Base-by-base conservation (phyloP, 2,797 vertebrate genomes). In the Percopsis omiscomaycus region DNA sequence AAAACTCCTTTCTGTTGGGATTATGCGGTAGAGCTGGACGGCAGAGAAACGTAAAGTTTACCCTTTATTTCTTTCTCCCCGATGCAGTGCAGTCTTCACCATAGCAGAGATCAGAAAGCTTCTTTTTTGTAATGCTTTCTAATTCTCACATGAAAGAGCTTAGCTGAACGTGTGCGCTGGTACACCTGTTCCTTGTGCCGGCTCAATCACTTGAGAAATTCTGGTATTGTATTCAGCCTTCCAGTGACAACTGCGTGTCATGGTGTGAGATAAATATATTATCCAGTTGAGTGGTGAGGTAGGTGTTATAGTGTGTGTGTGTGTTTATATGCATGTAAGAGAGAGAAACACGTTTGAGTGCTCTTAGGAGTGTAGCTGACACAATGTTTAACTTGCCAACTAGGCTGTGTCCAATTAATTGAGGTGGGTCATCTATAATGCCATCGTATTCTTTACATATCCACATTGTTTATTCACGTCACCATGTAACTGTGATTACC, bases 81-180 rank as follows among this genome's bases (percentile, higher is more conserved):
- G 69, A 84, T 61, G 70, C 71, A 55, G 62, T 61, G 55, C 58
- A 81, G 74, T 59, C 63, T 55, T 80, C 71, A 77, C 53, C 74
- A 74, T 77, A 77, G 64, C 63, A 56, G 68, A 84, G 77, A 88
- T 83, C 79, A 81, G 71, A 87, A 77, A 78, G 77, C 70, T 76
- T 59, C 74, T 69, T 69, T 55, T 65, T 69, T 75, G 57, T 78
- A 76, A 71, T 69, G 77, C 74, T 80, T 74, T 73, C 59, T 80
- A 73, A 85, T 73, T 86, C 82, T 80, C 73, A 73, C 48, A 55
- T 61, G 68, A 63, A 73, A 46, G 59, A 73, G 71, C 64, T 83
- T 64, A 73, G 83, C 78, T 76, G 69, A 86, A 76, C 74, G 69
- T 79, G 71, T 77, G 72, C 52, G 66, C 75, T 28, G 55, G 54